Evolutionary conservation across 2,888 invertebrate species (phyloP).

Genomic region (Watsonalla cultraria): DNA sequence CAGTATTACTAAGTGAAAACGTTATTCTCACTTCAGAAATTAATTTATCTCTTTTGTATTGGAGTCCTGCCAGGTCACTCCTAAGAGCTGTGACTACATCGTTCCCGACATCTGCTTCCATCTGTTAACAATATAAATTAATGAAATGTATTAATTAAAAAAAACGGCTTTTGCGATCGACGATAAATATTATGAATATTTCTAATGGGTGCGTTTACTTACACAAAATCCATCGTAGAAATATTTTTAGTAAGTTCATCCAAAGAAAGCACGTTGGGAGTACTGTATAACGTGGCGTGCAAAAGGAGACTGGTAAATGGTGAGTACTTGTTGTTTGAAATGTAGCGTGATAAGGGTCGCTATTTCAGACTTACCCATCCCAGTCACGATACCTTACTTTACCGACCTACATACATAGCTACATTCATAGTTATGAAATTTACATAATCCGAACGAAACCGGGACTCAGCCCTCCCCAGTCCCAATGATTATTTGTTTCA

Average conservation of each 20-base stretch:
- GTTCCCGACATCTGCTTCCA: conserved; percentile 77
- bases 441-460: conserved; percentile 30
- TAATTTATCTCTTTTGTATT: conserved; percentile 90
- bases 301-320: conserved; percentile 53
- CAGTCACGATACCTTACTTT: conserved; percentile 66
- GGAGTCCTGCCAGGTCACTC: conserved; percentile 90
- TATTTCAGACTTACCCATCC: conserved; percentile 52
- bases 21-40: conserved; percentile 82
- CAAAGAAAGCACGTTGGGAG: conserved; percentile 18
- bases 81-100: conserved; percentile 87
- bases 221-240: conserved; percentile 42
- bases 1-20: not conserved
- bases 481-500: conserved; percentile 26
- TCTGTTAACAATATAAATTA: conserved; percentile 45
- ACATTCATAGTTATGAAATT: conserved; percentile 26
- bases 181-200: not conserved
- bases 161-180: too few relatives aligned
- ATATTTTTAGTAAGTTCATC: conserved; percentile 9
- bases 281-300: conserved; percentile 53
- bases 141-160: too few relatives aligned
- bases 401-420: conserved; percentile 25
- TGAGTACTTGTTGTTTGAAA: conserved; percentile 48
- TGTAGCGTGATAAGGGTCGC: conserved; percentile 65
- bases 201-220: conserved; percentile 18
- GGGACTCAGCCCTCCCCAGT: conserved; percentile 23